Conservation (phyloP, 2,797 vertebrate species). For the Peromyscus attwateri region DNA sequence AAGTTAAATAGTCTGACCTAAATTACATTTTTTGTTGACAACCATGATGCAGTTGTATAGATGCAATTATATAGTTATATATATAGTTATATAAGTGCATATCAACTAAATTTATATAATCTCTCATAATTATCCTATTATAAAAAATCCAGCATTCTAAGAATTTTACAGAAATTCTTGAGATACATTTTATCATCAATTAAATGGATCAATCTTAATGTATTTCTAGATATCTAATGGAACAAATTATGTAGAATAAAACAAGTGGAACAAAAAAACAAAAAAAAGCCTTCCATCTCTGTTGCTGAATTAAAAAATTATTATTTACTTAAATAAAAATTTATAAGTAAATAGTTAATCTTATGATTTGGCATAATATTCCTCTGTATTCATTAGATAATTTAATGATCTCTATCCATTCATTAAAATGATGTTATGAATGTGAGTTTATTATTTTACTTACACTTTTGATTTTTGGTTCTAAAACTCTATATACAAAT, state of each 20-base stretch:
- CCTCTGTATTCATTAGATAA: not conserved
- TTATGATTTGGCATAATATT: not conserved
- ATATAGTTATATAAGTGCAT: not conserved
- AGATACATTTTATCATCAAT: conserved; percentile 53
- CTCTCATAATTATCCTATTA: not conserved
- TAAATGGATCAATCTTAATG: conserved; percentile 41
- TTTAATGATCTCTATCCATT: not conserved
- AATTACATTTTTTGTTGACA: not conserved
- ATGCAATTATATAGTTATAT: not conserved
- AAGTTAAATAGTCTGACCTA: not conserved
- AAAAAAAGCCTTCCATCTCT: not conserved
- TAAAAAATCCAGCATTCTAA: conserved; percentile 35
- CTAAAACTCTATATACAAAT: not conserved
- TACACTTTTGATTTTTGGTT: not conserved
- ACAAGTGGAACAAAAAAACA: not conserved
- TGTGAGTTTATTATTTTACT: not conserved
- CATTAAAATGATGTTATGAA: not conserved
- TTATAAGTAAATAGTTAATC: not conserved
- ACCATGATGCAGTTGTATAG: not conserved
- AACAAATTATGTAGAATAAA: not conserved
- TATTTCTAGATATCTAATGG: not conserved
- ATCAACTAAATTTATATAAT: not conserved
- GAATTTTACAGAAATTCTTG: not conserved
- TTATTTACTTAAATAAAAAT: too few species aligned
- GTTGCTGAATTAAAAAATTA: not conserved